These are phyloP conservation scores for honey bee (Apis mellifera) DNA, from an alignment of 1,140 invertebrate genomes.

Conservation along the genomic window DNA sequence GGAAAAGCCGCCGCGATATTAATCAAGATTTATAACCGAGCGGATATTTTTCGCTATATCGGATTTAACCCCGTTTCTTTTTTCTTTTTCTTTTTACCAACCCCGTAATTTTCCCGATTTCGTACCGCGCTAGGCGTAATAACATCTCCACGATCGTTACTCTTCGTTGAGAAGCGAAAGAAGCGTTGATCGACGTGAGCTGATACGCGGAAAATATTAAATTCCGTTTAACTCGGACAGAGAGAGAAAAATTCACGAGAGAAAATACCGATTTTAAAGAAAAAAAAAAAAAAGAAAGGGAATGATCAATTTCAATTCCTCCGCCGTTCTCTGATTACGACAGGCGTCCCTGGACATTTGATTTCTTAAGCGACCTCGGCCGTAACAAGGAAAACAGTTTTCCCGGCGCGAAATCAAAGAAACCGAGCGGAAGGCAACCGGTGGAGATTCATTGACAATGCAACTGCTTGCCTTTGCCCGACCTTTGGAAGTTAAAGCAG, in stretches of 20 bases:
- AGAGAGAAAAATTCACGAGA: neutral
- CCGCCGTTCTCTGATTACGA: neutral
- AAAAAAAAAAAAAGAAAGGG: neutral
- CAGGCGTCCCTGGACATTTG: neutral
- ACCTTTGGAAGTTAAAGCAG: constrained; percentile 34
- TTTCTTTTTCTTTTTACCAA: too few species aligned
- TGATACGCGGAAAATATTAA: constrained; percentile 12
- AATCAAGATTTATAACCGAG: constrained; percentile 49
- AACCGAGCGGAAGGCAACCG: constrained; percentile 11
- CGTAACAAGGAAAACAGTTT: constrained; percentile 15
- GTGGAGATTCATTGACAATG: constrained; percentile 31
- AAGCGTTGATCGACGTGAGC: constrained; percentile 9
- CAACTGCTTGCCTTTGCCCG: constrained; percentile 17
- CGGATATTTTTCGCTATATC: neutral
- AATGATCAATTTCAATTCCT: constrained; percentile 25
- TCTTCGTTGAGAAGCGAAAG: constrained; percentile 18
- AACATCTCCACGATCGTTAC: constrained; percentile 30
- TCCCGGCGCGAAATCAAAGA: constrained; percentile 18
- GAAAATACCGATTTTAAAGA: neutral
- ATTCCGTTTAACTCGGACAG: constrained; percentile 25
- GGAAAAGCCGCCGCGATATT: constrained; percentile 35
- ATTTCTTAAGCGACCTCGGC: neutral
- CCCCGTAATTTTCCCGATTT: neutral
- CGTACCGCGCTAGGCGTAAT: neutral
- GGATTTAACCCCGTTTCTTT: neutral